Conservation (phyloP, 2,797 vertebrate species). For the Anas capensis region DNA sequence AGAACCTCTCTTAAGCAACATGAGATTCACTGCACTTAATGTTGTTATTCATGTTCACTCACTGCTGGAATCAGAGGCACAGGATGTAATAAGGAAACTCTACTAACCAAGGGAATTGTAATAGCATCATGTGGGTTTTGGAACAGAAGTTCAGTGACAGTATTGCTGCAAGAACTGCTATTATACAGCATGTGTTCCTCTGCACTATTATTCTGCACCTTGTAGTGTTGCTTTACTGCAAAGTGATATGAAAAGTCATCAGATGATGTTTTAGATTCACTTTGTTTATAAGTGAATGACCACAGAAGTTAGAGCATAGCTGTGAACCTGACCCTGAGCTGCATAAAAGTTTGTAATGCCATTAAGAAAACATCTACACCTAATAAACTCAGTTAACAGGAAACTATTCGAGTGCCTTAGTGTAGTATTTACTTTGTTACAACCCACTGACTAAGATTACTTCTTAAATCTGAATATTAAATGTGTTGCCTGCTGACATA, state of each 20-base stretch:
- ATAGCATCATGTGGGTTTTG: background rate
- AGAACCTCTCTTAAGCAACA: background rate
- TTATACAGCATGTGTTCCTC: background rate
- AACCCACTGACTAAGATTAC: background rate
- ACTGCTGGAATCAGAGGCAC: background rate
- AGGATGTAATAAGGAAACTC: background rate
- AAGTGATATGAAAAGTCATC: background rate
- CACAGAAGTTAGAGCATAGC: background rate
- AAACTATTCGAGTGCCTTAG: background rate
- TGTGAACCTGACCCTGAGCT: background rate
- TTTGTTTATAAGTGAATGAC: background rate
- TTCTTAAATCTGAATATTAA: background rate
- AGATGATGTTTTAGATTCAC: background rate
- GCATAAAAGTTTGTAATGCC: background rate
- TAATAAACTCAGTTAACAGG: background rate
- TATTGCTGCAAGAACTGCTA: background rate
- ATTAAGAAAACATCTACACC: background rate
- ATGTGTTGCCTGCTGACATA: background rate
- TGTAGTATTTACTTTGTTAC: background rate
- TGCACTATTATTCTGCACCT: background rate
- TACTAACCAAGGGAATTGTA: background rate
- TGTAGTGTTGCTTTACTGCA: background rate
- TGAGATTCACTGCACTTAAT: background rate
- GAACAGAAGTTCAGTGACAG: background rate
- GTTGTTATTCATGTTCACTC: background rate